These are phyloP conservation scores for Adelognathus sp. DNA, from an alignment of 2,888 invertebrate genomes.

Conservation along the genomic window DNA sequence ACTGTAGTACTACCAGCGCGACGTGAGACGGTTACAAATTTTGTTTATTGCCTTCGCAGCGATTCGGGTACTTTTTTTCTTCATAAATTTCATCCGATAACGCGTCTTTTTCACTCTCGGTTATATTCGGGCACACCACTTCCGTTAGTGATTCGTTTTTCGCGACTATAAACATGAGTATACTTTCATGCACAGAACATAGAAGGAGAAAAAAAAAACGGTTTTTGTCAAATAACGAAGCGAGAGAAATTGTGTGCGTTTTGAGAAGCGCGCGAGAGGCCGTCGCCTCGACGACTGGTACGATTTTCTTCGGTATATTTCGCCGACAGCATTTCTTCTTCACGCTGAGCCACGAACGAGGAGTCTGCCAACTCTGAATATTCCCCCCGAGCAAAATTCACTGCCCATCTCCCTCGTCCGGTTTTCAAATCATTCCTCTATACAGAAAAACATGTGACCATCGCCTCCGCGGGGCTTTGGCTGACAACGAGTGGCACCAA, in stretches of 20 bases:
- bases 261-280: slow-evolving; percentile 18
- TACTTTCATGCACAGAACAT: no score
- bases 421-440: neutral
- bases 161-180: neutral
- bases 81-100: neutral
- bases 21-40: neutral
- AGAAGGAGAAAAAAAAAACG: neutral
- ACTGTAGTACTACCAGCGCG: neutral
- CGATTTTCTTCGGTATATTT: slow-evolving; percentile 20
- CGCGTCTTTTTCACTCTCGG: neutral
- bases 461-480: slow-evolving; percentile 1
- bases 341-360: neutral
- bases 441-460: neutral
- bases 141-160: no score
- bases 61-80: neutral
- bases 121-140: neutral
- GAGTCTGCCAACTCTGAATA: slow-evolving; percentile 22
- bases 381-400: slow-evolving; percentile 12
- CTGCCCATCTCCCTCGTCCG: neutral
- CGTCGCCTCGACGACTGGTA: slow-evolving; percentile 47
- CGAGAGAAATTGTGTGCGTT: neutral
- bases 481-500: neutral
- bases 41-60: neutral
- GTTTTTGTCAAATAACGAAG: neutral
- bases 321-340: neutral